Percentiles rank a stretch among this genome's conserved stretches.
Conservation (phyloP, 2,797 vertebrate genomes). For the Pantherophis vulpinus region DNA sequence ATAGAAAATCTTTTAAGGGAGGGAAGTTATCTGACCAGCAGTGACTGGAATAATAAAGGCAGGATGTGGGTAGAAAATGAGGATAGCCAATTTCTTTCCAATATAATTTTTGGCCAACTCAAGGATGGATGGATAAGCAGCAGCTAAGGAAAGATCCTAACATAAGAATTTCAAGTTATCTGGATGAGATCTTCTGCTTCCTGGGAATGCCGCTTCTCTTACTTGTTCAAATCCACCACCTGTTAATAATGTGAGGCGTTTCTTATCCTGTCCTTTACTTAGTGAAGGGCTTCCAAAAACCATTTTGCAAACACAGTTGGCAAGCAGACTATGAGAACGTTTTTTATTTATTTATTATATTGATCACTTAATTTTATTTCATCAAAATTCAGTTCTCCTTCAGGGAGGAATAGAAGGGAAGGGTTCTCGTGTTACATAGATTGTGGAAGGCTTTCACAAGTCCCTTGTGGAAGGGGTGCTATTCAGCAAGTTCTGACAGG, state of each 20-base stretch:
- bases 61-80: not conserved
- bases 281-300: not conserved
- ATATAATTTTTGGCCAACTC: not conserved
- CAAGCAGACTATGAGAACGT: not conserved
- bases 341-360: conserved; percentile 25
- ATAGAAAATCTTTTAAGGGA: not conserved
- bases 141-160: not conserved
- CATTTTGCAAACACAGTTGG: not conserved
- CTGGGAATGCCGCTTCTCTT: not conserved
- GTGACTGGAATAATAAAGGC: not conserved
- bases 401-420: not conserved
- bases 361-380: not conserved
- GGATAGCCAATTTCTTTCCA: not conserved
- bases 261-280: not conserved
- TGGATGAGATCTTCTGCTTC: conserved; percentile 2
- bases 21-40: not conserved
- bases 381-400: not conserved
- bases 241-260: conserved; percentile 15
- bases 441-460: no score
- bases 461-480: no score
- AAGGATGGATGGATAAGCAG: not conserved
- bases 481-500: no score
- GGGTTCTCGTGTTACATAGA: not conserved
- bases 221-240: conserved; percentile 12
- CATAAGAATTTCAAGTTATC: not conserved